Base-by-base conservation (phyloP, 2,797 vertebrate genomes). In the Fringilla coelebs region DNA sequence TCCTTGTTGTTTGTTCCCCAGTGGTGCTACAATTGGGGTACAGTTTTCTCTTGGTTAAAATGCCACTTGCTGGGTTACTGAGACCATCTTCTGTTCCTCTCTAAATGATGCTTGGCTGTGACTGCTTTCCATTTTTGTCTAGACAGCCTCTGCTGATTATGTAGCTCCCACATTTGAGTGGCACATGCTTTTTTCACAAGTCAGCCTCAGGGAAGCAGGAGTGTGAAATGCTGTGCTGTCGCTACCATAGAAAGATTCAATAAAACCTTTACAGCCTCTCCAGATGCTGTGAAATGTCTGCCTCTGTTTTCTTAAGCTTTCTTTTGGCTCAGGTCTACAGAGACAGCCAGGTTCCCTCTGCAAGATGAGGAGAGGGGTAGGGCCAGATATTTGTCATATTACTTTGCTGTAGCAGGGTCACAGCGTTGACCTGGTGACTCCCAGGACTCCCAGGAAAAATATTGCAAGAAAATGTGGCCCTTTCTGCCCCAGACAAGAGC, bases 311-410 rank as follows among this genome's bases (percentile, higher is more conserved):
- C 19, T 72, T 84, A 19, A 43, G 10, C 4, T 79, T 76, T 51
- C 4, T 31, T 87, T 73, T 51, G 45, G 13, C 48, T 88, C 26
- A 41, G 48, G 10, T 75, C 32, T 63, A 7, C 10, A 63, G 24
- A 85, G 51, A 20, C 14, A 79, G 6, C 5, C 13, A 48, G 21
- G 25, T 40, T 87, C 9, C n/a, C 17, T 51, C 65, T 61, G 61
- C 31, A 67, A 32, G 25, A 6, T 54, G 9, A 54, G 54, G 28
- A 60, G 16, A 14, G 11, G 16, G n/a, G 3, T 12, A 81, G 31
- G 60, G 40, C 0, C 36, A 40, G 66, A 7, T 25, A 21, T 41
- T 43, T 38, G 51, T 11, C 21, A 20, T 0, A 0, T 11, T 40
- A 3, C 8, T 73, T 13, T 0, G 3, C 58, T 51, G 43, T 17